phyloP scores from a whole-genome alignment of 2,888 invertebrate genomes.

The Caenorhabditis becei region DNA sequence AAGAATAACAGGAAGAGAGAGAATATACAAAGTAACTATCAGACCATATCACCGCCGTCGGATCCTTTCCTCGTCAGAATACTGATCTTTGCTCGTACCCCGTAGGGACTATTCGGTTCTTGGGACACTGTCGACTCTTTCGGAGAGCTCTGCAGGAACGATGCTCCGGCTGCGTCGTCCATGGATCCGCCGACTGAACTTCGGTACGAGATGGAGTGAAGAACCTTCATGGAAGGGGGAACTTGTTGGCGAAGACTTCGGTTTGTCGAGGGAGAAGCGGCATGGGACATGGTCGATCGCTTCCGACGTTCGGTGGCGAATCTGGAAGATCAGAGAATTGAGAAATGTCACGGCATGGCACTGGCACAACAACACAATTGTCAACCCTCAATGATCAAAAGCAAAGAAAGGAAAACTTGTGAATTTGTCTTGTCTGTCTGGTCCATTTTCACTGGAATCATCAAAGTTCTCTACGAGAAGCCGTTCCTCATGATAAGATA shows the following conservation, averaged over 20 bases:
- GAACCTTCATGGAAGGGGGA: constrained; percentile 77
- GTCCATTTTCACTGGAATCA: not conserved
- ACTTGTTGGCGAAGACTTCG: constrained; percentile 73
- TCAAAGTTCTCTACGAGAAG: constrained; percentile 41
- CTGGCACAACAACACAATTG: too few species aligned
- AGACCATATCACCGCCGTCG: constrained; percentile 53
- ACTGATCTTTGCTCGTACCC: constrained; percentile 54
- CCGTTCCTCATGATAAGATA: constrained; percentile 27
- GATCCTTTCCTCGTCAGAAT: constrained; percentile 44
- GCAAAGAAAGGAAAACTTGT: not conserved
- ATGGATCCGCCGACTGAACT: constrained; percentile 75
- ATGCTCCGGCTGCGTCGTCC: constrained; percentile 69
- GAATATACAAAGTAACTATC: constrained; percentile 20
- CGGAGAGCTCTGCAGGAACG: constrained; percentile 60
- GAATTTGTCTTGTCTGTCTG: too few species aligned
- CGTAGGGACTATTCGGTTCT: constrained; percentile 57
- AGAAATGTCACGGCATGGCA: not conserved
- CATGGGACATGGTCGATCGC: constrained; percentile 79
- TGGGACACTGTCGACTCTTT: constrained; percentile 60
- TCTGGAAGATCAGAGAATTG: constrained; percentile 58
- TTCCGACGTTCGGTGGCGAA: constrained; percentile 80
- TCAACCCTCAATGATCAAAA: not conserved
- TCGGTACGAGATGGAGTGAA: constrained; percentile 79
- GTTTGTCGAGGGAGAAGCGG: constrained; percentile 75
- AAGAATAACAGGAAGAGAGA: constrained; percentile 9